These are phyloP conservation scores for Acanthurus tractus DNA, from an alignment of 2,797 vertebrate species.

Conservation along the genomic window DNA sequence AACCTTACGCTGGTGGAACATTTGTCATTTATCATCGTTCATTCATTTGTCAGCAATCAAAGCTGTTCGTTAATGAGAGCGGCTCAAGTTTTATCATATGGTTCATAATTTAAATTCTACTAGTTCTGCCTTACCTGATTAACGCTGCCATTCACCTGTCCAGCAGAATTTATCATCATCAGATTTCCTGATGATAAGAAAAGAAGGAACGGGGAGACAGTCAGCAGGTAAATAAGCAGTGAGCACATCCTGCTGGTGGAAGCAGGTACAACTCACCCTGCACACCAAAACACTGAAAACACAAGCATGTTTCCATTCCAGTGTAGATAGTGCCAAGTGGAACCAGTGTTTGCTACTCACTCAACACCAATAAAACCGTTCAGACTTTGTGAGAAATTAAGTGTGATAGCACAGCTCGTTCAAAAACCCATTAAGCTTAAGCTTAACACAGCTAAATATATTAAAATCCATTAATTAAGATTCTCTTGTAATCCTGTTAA, in stretches of 20 bases:
- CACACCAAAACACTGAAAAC: not conserved
- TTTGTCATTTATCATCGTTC: no score
- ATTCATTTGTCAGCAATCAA: no score
- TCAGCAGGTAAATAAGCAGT: conserved; percentile 28
- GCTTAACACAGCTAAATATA: not conserved
- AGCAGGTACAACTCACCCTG: not conserved
- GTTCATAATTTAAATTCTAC: not conserved
- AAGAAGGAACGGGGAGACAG: conserved; percentile 12
- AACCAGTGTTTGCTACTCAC: not conserved
- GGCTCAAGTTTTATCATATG: not conserved
- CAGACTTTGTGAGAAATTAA: not conserved
- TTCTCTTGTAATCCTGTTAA: not conserved
- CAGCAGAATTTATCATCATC: conserved; percentile 62
- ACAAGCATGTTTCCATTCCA: not conserved
- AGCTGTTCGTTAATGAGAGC: not conserved
- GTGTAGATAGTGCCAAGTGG: not conserved
- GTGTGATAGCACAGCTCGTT: no score
- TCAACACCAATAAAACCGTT: not conserved
- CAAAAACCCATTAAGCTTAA: no score
- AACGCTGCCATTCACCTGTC: conserved; percentile 69
- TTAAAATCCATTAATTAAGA: not conserved
- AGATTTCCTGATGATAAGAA: conserved; percentile 47
- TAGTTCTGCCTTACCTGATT: conserved; percentile 50
- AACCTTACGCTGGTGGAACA: not conserved
- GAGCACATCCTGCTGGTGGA: conserved; percentile 48